Base-by-base conservation (phyloP, 1,140 invertebrate genomes). In the Xylocopa sonorina region DNA sequence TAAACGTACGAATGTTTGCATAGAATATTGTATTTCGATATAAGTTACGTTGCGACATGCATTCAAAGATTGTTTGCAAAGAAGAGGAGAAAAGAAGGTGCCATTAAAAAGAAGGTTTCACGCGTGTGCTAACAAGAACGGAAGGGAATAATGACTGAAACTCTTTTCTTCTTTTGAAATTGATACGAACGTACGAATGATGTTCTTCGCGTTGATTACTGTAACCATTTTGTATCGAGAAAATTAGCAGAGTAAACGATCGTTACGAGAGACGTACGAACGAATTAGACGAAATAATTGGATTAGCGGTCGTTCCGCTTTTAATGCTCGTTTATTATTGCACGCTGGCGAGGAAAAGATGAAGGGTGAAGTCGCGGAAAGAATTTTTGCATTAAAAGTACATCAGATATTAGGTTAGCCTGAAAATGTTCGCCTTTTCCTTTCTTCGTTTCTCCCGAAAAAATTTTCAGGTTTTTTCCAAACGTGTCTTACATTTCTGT, bases 251-350 rank as follows among this genome's bases (percentile, higher is more conserved):
- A 14, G 67, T 55, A 69, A 69, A 69, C 51, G 67, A 55, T 51
- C 51, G 34, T 41, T 69, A 27, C 60, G 43, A 74, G 51, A 51
- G 57, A 38, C 46, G 21, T 9, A 29, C 51, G 64, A 58, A 77
- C 57, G 74, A 68, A 77, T 58, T 58, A 38, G 63, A 29, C 51
- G 51, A 77, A 77, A 77, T 77, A 69, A 77, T 77, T 67, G 74
- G 32, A 77, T 68, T 69, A 68, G 21, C 16, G 21, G 34, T 64
- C 60, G 46, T 64, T 53, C 34, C 72, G 7, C 60, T 50, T 53
- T 51, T 1, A 14, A 21, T 53, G 34, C 46, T n/a, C 48, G 48
- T 41, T 53, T 66, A 43, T 75, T 75, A 24, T 55, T 69, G 12
- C 41, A 41, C 16, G 24, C 55, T 34, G 27, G 12, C 27, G n/a